These are phyloP conservation scores for Lophius piscatorius DNA, from an alignment of 2,113 vertebrate species.

Conservation along the genomic window DNA sequence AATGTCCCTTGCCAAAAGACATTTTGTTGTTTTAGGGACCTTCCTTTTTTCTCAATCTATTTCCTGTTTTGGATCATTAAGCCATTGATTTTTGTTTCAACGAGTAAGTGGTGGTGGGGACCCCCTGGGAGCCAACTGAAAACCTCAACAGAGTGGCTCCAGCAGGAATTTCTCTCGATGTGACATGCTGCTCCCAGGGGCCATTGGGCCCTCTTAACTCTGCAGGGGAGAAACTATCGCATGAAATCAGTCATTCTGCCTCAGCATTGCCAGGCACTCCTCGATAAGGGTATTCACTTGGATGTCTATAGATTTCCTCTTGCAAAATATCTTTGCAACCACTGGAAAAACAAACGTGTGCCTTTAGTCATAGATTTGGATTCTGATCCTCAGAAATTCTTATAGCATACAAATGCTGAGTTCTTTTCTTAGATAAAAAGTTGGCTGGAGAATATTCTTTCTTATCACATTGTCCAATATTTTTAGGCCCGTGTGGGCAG, in stretches of 20 bases:
- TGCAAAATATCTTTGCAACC: conserved; percentile 40
- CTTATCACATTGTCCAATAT: conserved; percentile 54
- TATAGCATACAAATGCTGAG: conserved; percentile 53
- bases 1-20: conserved; percentile 81
- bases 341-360: conserved; percentile 39
- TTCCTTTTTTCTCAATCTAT: conserved; percentile 80
- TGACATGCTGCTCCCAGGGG: conserved; percentile 76
- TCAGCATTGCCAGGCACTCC: conserved; percentile 39
- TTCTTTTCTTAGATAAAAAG: conserved; percentile 58
- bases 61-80: conserved; percentile 87
- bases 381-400: conserved; percentile 37
- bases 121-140: conserved; percentile 74
- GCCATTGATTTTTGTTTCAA: conserved; percentile 85
- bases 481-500: conserved; percentile 50
- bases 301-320: conserved; percentile 53
- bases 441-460: conserved; percentile 53
- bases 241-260: conserved; percentile 68
- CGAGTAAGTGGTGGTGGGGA: conserved; percentile 77
- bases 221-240: conserved; percentile 60
- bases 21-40: conserved; percentile 83
- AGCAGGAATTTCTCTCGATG: conserved; percentile 77
- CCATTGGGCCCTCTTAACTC: conserved; percentile 64
- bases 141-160: conserved; percentile 77
- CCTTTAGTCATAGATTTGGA: conserved; percentile 48
- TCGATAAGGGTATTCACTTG: conserved; percentile 33